Conservation (phyloP, 2,888 invertebrate genomes). For the Mesochorus sp. region DNA sequence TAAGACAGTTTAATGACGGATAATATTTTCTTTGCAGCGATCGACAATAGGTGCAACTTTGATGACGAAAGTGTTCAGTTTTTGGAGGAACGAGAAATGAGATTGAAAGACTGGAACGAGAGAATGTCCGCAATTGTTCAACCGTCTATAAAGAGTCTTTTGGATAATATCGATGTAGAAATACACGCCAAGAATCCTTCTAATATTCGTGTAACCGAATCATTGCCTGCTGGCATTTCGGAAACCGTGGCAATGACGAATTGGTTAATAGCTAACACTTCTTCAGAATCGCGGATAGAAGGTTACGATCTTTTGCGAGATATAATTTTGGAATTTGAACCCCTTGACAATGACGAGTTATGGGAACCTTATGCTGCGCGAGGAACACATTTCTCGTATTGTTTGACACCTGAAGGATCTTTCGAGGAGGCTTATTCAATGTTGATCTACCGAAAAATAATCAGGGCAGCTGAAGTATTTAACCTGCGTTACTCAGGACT, state of each 20-base stretch:
- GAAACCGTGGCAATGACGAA: neutral
- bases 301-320: slow-evolving; percentile 13
- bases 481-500: slow-evolving; percentile 1
- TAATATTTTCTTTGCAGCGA: neutral
- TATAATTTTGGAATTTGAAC: neutral
- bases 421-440: neutral
- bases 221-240: neutral
- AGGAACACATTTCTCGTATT: neutral
- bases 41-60: neutral
- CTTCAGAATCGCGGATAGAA: neutral
- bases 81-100: neutral
- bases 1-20: neutral
- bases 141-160: neutral
- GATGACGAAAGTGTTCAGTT: neutral
- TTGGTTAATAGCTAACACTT: neutral
- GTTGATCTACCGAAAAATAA: too few relatives aligned
- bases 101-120: neutral
- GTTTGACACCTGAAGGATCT: neutral
- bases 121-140: neutral
- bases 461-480: neutral
- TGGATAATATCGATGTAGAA: neutral
- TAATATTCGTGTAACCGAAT: neutral
- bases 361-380: neutral
- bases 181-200: neutral
- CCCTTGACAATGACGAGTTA: neutral